Evolutionary conservation across 2,888 invertebrate genomes (phyloP).

Genomic region (Parelbella ahira): DNA sequence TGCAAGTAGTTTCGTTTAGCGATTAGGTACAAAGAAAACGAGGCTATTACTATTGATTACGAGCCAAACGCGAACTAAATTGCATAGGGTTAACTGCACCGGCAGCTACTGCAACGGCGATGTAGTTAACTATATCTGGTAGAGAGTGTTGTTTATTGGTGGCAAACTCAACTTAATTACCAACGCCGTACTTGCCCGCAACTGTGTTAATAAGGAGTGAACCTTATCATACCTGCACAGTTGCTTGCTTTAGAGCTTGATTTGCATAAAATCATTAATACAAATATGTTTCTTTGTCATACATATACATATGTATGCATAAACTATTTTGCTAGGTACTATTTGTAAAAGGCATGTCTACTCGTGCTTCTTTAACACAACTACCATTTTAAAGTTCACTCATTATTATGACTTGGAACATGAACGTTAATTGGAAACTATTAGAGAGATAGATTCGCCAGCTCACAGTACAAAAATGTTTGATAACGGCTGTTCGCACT

Average conservation of each 20-base stretch:
- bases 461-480: conserved; percentile 16
- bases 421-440: conserved; percentile 12
- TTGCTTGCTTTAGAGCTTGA: too few relatives aligned
- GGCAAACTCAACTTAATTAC: conserved; percentile 66
- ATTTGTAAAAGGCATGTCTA: too few relatives aligned
- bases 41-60: conserved; percentile 19
- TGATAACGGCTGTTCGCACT: background rate
- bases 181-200: conserved; percentile 41
- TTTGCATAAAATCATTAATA: too few relatives aligned
- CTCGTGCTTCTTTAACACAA: too few relatives aligned
- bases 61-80: conserved; percentile 23
- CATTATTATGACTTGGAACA: background rate
- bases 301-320: too few relatives aligned
- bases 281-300: too few relatives aligned
- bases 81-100: conserved; percentile 25
- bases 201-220: conserved; percentile 1
- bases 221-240: too few relatives aligned
- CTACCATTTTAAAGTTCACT: background rate
- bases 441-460: conserved; percentile 13
- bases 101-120: conserved; percentile 53
- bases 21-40: conserved; percentile 8
- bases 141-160: conserved; percentile 64
- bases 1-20: background rate
- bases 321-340: too few relatives aligned
- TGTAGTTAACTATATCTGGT: conserved; percentile 64